phyloP scores from a whole-genome alignment of 1,140 invertebrate genomes.

The Caenorhabditis elegans region WBcel235 BX284602.5:6826501-6827000 shows the following conservation, averaged over 20 bases:
- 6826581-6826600: too few relatives aligned
- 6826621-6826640: too few relatives aligned
- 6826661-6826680: too few relatives aligned
- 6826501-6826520: too few relatives aligned
- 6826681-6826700: too few relatives aligned
- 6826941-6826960: not conserved
- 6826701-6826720: too few relatives aligned
- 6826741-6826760: not conserved
- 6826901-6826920: slow-evolving; percentile 24
- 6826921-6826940: not conserved
- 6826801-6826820: slow-evolving; percentile 8
- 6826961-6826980: not conserved
- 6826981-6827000: slow-evolving; percentile 27
- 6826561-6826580: too few relatives aligned
- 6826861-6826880: not conserved
- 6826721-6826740: not conserved
- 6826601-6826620: too few relatives aligned
- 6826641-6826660: too few relatives aligned
- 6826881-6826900: slow-evolving; percentile 28
- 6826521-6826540: too few relatives aligned
- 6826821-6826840: slow-evolving; percentile 32
- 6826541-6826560: too few relatives aligned
- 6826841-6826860: slow-evolving; percentile 30
- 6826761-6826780: not conserved
- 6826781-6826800: slow-evolving; percentile 30